Evolutionary conservation across 1,140 invertebrate species (phyloP).

Genomic region (Anthonomus grandis): DNA sequence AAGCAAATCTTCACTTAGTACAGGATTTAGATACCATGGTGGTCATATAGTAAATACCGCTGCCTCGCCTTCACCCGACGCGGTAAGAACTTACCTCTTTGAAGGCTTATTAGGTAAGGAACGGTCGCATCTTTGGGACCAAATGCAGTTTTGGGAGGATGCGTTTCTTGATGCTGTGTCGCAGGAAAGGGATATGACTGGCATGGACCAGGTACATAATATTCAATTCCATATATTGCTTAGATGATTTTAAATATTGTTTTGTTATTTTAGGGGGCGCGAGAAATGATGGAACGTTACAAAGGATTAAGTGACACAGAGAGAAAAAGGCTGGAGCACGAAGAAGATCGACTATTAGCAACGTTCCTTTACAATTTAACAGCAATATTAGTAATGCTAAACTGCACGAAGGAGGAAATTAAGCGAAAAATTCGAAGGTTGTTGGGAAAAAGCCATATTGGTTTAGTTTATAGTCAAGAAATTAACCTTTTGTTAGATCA

Average conservation of each 20-base stretch:
- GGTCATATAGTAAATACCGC: constrained; percentile 83
- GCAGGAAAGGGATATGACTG: constrained; percentile 97
- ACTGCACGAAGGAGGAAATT: constrained; percentile 81
- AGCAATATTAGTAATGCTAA: constrained; percentile 94
- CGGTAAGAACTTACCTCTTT: constrained; percentile 85
- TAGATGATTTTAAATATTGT: background rate
- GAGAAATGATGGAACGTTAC: constrained; percentile 99
- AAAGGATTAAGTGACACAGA: constrained; percentile 91
- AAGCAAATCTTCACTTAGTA: constrained; percentile 85
- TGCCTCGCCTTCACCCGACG: constrained; percentile 78
- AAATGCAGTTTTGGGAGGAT: constrained; percentile 99
- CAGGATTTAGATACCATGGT: constrained; percentile 83
- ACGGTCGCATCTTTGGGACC: constrained; percentile 91
- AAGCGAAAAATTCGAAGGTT: constrained; percentile 90
- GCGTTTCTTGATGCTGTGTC: constrained; percentile 98
- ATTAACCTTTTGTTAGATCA: constrained; percentile 96
- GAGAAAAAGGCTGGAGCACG: constrained; percentile 92
- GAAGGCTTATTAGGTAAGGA: constrained; percentile 70
- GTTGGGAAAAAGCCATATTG: constrained; percentile 97
- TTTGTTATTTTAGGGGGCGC: constrained; percentile 62
- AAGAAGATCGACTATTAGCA: constrained; percentile 94
- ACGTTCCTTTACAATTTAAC: constrained; percentile 96
- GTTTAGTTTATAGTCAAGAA: constrained; percentile 94
- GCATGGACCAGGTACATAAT: constrained; percentile 87
- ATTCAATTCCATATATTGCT: background rate